A percentile compares a stretch with the other conserved stretches of the same genome.
phyloP scores from a whole-genome alignment of 2,113 vertebrate genomes.

The Xiphorhynchus elegans region DNA sequence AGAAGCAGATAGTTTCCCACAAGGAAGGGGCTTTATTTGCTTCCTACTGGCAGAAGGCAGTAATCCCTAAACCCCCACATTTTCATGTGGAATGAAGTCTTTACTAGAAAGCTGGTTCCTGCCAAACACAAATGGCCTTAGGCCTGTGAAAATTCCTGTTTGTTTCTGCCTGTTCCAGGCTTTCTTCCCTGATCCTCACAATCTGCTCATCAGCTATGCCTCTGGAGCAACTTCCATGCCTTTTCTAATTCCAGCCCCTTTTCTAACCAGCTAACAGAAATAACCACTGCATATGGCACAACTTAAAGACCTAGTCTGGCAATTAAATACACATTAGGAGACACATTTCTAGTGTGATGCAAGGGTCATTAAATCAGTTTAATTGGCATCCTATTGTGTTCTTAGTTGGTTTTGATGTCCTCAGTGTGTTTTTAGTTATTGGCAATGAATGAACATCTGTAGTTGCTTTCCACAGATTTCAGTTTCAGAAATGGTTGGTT shows the following conservation, averaged over 20 bases:
- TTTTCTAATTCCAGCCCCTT: background rate
- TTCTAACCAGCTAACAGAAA: background rate
- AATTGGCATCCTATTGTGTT: conserved; percentile 26
- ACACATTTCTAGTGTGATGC: background rate
- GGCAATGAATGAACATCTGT: background rate
- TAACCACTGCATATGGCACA: background rate
- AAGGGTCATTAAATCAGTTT: conserved; percentile 6
- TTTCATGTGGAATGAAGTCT: background rate
- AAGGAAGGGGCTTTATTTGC: background rate
- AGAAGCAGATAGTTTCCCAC: background rate
- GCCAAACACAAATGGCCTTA: background rate
- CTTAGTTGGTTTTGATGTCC: background rate
- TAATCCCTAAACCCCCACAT: background rate
- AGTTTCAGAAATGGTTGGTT: background rate
- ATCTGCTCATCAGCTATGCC: background rate
- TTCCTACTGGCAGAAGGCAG: background rate
- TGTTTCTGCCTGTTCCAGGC: background rate
- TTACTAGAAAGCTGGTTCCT: background rate
- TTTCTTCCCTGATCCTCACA: background rate
- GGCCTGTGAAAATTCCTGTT: background rate
- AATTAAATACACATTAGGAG: conserved; percentile 15
- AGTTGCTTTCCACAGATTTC: background rate
- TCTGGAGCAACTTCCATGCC: background rate
- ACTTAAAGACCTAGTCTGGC: background rate
- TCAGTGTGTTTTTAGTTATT: background rate